phyloP scores from a whole-genome alignment of 2,888 invertebrate species.

The Netelia inedita region DNA sequence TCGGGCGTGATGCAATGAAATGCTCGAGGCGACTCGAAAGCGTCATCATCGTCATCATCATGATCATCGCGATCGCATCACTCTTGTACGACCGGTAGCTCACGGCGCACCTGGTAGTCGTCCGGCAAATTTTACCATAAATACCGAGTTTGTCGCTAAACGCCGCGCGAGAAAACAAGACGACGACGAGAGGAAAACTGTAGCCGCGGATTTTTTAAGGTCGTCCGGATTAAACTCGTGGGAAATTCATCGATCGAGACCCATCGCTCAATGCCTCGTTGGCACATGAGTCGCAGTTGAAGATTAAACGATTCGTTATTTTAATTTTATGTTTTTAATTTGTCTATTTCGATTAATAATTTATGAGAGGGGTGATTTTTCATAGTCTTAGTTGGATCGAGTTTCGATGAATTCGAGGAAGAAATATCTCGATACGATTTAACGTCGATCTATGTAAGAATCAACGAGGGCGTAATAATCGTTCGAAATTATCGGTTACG shows the following conservation, averaged over 20 bases:
- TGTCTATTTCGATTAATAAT: slow-evolving; percentile 39
- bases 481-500: background rate
- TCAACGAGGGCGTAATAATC: slow-evolving; percentile 9
- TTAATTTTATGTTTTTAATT: background rate
- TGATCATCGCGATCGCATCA: slow-evolving; percentile 23
- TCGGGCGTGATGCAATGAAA: slow-evolving; percentile 49
- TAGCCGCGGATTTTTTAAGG: background rate
- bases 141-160: slow-evolving; percentile 46
- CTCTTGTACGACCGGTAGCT: slow-evolving; percentile 24
- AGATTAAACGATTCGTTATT: slow-evolving; percentile 26
- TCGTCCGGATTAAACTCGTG: slow-evolving; percentile 26
- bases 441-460: background rate
- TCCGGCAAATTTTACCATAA: slow-evolving; percentile 53
- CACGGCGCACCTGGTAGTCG: slow-evolving; percentile 54
- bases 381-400: slow-evolving; percentile 37
- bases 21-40: slow-evolving; percentile 50
- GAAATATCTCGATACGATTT: background rate
- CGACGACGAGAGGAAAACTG: background rate
- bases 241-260: slow-evolving; percentile 7
- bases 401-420: slow-evolving; percentile 32
- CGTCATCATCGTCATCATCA: slow-evolving; percentile 53
- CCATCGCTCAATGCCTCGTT: slow-evolving; percentile 34
- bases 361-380: slow-evolving; percentile 33
- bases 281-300: background rate
- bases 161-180: slow-evolving; percentile 3